A percentile compares a stretch with the other conserved stretches of the same genome.
These are phyloP conservation scores for Rallus crepitans DNA, from an alignment of 2,797 vertebrate species.

Conservation along the genomic window DNA sequence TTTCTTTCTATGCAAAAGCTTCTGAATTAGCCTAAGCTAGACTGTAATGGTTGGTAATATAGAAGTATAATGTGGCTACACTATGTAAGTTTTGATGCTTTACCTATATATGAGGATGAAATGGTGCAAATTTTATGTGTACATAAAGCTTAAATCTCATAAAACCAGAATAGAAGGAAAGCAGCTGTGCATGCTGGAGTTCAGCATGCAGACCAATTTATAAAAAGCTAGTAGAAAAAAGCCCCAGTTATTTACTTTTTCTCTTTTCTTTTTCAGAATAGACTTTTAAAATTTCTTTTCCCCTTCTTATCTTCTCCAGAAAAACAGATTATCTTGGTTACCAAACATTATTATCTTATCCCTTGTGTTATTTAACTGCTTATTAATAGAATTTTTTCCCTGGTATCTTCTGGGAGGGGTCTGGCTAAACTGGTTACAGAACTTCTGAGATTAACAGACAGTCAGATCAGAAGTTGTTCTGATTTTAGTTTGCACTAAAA, in stretches of 20 bases:
- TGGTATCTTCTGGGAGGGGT: background rate
- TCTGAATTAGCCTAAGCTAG: background rate
- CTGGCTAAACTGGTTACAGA: background rate
- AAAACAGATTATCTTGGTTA: background rate
- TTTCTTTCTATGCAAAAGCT: background rate
- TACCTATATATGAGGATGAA: background rate
- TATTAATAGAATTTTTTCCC: background rate
- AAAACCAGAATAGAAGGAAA: background rate
- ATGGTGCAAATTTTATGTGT: background rate
- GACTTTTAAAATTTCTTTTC: no score
- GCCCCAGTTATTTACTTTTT: no score
- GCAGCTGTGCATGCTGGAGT: background rate
- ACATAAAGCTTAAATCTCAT: background rate
- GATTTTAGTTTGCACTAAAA: background rate
- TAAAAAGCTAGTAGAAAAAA: background rate
- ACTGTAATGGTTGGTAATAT: background rate
- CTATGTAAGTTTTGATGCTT: background rate
- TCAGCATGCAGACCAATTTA: background rate
- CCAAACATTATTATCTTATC: background rate
- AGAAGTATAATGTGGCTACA: background rate
- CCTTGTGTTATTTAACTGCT: background rate
- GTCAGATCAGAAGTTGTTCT: background rate
- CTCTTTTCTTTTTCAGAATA: background rate
- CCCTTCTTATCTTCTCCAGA: background rate
- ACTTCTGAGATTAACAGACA: background rate